These are phyloP conservation scores for Paratilapia polleni DNA, from an alignment of 2,113 vertebrate genomes.

Conservation along the genomic window DNA sequence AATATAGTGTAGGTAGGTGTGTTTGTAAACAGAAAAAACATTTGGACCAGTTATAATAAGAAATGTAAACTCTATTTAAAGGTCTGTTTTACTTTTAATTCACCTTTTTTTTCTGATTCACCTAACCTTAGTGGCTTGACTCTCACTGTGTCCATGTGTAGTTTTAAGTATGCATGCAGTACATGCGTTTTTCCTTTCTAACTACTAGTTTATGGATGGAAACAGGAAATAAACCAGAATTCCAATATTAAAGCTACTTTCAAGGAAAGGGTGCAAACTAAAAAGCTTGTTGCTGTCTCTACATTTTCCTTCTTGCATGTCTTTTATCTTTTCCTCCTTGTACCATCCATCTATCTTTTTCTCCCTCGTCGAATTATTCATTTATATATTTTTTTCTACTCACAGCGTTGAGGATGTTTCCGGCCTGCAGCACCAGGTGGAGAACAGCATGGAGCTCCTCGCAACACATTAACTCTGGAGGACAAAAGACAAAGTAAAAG, in stretches of 20 bases:
- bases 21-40: not conserved
- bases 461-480: constrained; percentile 89
- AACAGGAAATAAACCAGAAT: not conserved
- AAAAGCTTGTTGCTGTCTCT: not conserved
- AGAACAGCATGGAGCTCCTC: constrained; percentile 92
- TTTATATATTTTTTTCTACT: constrained; percentile 61
- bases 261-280: fast-evolving
- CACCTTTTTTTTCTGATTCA: fast-evolving
- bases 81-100: fast-evolving
- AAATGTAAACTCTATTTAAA: not conserved
- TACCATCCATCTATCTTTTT: not conserved
- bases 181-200: too few species aligned
- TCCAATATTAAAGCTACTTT: not conserved
- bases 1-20: not conserved
- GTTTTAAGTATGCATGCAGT: not conserved
- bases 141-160: fast-evolving
- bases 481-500: not conserved
- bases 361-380: not conserved
- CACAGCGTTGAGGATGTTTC: constrained; percentile 96
- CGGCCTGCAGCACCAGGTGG: constrained; percentile 95
- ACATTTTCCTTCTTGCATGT: too few species aligned
- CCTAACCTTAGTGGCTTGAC: not conserved
- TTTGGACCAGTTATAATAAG: not conserved
- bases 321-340: not conserved
- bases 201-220: not conserved